These are phyloP conservation scores for Epinephelus fuscoguttatus DNA, from an alignment of 2,113 vertebrate species.

Conservation along the genomic window DNA sequence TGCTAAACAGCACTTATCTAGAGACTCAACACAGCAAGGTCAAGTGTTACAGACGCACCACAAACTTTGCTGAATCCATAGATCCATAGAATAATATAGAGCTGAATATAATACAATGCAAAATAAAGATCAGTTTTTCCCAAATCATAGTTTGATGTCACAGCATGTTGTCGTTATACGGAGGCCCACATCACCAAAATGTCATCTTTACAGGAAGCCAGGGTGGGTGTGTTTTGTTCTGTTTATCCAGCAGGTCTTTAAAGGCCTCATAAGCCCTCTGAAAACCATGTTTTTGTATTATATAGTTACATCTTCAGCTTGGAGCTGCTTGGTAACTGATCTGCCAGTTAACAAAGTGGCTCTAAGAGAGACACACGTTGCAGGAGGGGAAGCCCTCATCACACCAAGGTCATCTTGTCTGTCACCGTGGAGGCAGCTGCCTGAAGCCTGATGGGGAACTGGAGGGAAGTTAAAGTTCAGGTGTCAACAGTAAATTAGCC, in stretches of 20 bases:
- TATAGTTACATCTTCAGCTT: not conserved
- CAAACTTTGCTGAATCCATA: not conserved
- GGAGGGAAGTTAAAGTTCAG: slow-evolving; percentile 65
- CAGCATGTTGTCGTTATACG: not conserved
- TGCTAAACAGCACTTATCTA: slow-evolving; percentile 60
- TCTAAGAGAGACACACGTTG: not conserved
- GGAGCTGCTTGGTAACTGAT: not conserved
- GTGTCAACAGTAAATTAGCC: slow-evolving; percentile 28
- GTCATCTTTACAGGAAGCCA: not conserved
- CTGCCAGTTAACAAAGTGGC: slow-evolving; percentile 4
- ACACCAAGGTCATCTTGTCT: slow-evolving; percentile 64
- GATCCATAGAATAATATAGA: not conserved
- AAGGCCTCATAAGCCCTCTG: not conserved
- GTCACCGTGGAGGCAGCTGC: slow-evolving; percentile 77
- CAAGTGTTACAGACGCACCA: slow-evolving; percentile 19
- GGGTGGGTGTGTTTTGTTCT: not conserved
- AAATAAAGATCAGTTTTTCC: not conserved
- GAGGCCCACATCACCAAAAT: slow-evolving; percentile 15
- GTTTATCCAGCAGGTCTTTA: not conserved
- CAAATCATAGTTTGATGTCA: not conserved
- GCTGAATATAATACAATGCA: not conserved
- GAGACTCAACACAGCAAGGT: slow-evolving; percentile 67
- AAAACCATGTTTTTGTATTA: not conserved
- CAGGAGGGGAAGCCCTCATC: slow-evolving; percentile 15
- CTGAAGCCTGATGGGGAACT: slow-evolving; percentile 56